phyloP scores from a whole-genome alignment of 2,888 invertebrate genomes.

The Caenorhabditis imperialis region DNA sequence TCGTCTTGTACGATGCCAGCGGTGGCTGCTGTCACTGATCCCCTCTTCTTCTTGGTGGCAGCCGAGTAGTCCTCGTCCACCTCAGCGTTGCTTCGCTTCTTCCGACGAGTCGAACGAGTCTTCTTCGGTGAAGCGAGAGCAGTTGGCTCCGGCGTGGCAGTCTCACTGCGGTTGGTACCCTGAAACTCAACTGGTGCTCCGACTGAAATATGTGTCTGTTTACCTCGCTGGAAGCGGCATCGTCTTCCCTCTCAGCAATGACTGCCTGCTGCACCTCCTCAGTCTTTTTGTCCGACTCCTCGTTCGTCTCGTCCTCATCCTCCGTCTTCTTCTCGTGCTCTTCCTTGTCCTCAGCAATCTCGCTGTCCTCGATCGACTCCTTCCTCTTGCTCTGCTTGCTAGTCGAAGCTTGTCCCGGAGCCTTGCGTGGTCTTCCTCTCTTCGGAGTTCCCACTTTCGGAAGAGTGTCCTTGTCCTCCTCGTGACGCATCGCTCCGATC shows the following conservation, averaged over 20 bases:
- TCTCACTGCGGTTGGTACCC: conserved; percentile 46
- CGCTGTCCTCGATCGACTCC: conserved; percentile 29
- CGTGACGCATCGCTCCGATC: conserved; percentile 23
- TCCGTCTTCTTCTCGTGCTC: conserved; percentile 54
- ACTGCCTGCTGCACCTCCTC: conserved; percentile 13
- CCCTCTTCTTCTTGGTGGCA: conserved; percentile 28
- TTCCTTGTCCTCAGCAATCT: conserved; percentile 40
- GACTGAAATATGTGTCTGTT: too few species aligned
- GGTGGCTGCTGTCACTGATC: conserved; percentile 20
- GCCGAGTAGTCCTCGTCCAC: conserved; percentile 19
- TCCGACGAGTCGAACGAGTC: conserved; percentile 31
- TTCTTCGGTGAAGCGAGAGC: conserved; percentile 33
- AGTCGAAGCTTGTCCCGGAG: conserved; percentile 14
- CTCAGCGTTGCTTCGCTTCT: conserved; percentile 24
- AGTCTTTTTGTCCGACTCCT: conserved; percentile 26
- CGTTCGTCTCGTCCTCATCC: conserved; percentile 46
- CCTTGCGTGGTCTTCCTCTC: conserved; percentile 38
- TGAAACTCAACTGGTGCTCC: conserved; percentile 5
- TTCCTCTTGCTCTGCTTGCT: conserved; percentile 15
- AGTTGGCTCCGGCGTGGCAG: conserved; percentile 47
- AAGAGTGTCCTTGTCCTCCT: background rate
- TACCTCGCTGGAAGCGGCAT: conserved; percentile 54
- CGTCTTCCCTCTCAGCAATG: conserved; percentile 38
- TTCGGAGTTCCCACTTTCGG: conserved; percentile 18
- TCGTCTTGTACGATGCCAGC: conserved; percentile 24